Base-by-base conservation (phyloP, 2,888 invertebrate species). In the Ctenicera cuprea region DNA sequence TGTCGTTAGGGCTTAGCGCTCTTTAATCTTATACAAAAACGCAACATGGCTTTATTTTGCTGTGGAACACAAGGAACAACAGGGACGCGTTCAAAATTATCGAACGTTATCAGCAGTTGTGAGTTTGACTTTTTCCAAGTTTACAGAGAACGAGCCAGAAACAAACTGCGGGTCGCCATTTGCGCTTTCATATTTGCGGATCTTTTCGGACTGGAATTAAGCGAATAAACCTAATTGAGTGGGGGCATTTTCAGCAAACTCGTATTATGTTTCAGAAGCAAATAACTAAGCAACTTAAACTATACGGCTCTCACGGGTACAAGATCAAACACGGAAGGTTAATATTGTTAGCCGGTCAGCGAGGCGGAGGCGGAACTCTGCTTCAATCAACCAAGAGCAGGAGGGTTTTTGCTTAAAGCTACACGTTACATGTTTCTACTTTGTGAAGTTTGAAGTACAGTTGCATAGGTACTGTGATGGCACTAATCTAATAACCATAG, bases 381-480 rank as follows among this genome's bases (percentile, higher is more conserved):
- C 74, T 74, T 71, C 74, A 74, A 76, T 77, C 76, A 76, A 76
- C 77, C 75, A 74, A 69, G 41, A 54, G 48, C 38, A 48, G 12
- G 37, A 69, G 65, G 57, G 63, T 68, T 65, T 68, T 59, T 63
- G 52, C 48, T 54, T 26, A n/a, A 41, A 45, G 45, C 33, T n/a
- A n/a, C n/a, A n/a, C n/a, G n/a, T 59, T 64, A 41, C 43, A 57
- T n/a, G 26, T 52, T 50, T n/a, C 43, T 43, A 43, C 16, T 43
- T 43, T 43, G 43, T 16, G 62, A 41, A 62, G 14, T 43, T n/a
- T 16, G 43, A 41, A 62, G 14, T 22, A 14, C 12, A 62, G 43
- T 26, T 20, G 14, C 8, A 26, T 12, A 26, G 14, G 22, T 12
- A 8, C n/a, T n/a, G 3, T 26, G n/a, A 43, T 5, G n/a, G 43